Evolutionary conservation across 2,113 vertebrate genomes (phyloP), one percentile per base, ranked within the genome.

Genomic region (Cephalopholis sonnerati): DNA sequence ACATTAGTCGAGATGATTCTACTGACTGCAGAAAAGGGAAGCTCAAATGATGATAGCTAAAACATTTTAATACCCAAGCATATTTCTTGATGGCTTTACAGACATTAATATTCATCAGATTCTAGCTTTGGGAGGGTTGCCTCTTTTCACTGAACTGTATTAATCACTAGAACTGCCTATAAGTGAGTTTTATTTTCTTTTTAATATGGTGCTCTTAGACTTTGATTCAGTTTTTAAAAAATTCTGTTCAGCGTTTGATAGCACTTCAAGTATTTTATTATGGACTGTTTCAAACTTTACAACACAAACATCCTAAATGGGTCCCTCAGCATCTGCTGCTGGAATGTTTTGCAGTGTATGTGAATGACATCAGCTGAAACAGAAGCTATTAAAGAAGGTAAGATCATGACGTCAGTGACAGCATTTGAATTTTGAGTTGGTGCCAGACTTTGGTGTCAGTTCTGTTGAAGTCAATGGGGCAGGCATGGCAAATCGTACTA

Each of bases 71-170:
- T 64, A 55, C 57, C 55, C 72, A 58, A 24, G 58, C 8, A 17
- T 65, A 46, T 74, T 65, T 80, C 63, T 50, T 79, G 63, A 86
- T 84, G 89, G 58, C 41, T 66, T 77, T 46, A 65, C n/a, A 66
- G 36, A 64, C 46, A 32, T 76, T 67, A 58, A 58, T 53, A 67
- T 67, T 64, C 20, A 67, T 51, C 3, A 1, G 48, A 53, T 54
- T 63, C 10, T 3, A 32, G 74, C 51, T 65, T 59, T 51, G 36
- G 20, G 20, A 65, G 76, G 57, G 51, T 27, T 27, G 15, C 41
- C 41, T 53, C 66, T 48, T 36, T 69, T 15, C 22, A 39, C 25
- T 59, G 29, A 67, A 59, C 2, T 53, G 29, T 62, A 64, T 18
- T 46, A 62, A 71, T 79, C 25, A 44, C 22, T 46, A 18, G 0